These are phyloP conservation scores for Onychomys leucogaster DNA, from an alignment of 2,797 vertebrate species.

Conservation along the genomic window DNA sequence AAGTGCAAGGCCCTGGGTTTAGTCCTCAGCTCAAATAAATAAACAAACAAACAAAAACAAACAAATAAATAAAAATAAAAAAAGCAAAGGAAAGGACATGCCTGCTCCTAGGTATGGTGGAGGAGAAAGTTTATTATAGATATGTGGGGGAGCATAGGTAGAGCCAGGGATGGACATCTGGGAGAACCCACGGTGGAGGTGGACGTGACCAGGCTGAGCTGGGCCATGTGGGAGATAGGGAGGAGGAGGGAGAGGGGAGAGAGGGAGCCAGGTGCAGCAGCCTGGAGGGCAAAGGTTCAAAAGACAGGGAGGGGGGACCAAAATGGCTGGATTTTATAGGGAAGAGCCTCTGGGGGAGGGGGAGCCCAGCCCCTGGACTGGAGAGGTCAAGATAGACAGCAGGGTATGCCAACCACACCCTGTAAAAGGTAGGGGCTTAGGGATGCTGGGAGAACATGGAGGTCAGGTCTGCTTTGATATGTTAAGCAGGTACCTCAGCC, in stretches of 20 bases:
- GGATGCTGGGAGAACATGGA: not conserved
- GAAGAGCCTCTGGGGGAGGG: not conserved
- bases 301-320: rapidly evolving
- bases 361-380: not conserved
- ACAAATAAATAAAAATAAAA: not conserved
- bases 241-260: too few species aligned
- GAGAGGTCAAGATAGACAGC: not conserved
- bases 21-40: too few species aligned
- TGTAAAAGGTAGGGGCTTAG: not conserved
- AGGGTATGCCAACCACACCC: not conserved
- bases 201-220: not conserved
- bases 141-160: not conserved
- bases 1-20: too few species aligned
- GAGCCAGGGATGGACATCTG: not conserved
- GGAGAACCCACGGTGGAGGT: not conserved
- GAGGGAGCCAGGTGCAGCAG: not conserved
- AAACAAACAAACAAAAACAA: too few species aligned
- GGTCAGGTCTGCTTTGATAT: not conserved
- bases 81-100: not conserved
- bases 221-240: not conserved
- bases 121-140: not conserved
- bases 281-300: not conserved
- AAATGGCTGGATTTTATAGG: not conserved
- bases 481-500: not conserved
- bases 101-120: not conserved